These are phyloP conservation scores for Trogon melanurus DNA, from an alignment of 2,113 vertebrate species.

Conservation along the genomic window DNA sequence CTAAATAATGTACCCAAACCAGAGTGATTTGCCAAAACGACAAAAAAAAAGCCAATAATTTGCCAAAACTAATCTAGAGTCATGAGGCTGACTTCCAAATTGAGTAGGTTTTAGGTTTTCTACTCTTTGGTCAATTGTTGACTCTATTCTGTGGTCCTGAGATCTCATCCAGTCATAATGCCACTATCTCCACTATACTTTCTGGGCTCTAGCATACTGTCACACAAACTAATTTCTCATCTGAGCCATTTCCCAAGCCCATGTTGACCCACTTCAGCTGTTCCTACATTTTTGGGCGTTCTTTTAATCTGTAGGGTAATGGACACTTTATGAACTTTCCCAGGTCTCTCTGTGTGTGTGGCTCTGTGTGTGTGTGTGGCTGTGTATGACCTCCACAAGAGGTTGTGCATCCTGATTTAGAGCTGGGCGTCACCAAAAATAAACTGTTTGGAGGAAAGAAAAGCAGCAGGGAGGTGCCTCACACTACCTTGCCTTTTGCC, in stretches of 20 bases:
- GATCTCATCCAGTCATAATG: background rate
- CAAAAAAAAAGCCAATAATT: background rate
- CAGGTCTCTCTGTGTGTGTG: background rate
- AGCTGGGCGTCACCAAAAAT: background rate
- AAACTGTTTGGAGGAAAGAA: background rate
- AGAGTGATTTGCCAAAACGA: background rate
- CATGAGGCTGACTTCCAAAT: background rate
- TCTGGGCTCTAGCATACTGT: background rate
- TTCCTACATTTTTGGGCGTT: background rate
- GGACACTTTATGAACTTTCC: background rate
- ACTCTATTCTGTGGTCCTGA: background rate
- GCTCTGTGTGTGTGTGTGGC: background rate
- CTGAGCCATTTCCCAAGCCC: background rate
- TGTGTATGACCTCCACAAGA: background rate
- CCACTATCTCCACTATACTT: background rate
- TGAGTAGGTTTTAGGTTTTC: background rate
- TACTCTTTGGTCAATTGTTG: background rate
- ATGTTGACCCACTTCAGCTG: background rate
- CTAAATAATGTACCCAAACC: background rate
- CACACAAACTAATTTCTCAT: background rate
- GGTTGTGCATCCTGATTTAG: rapidly evolving
- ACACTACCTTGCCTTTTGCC: background rate
- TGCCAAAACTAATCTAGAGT: background rate
- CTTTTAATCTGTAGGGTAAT: background rate
- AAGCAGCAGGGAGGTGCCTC: background rate